Conservation (phyloP, 92 coral and sea anemone species). For the Epizoanthus illoricatus region DNA sequence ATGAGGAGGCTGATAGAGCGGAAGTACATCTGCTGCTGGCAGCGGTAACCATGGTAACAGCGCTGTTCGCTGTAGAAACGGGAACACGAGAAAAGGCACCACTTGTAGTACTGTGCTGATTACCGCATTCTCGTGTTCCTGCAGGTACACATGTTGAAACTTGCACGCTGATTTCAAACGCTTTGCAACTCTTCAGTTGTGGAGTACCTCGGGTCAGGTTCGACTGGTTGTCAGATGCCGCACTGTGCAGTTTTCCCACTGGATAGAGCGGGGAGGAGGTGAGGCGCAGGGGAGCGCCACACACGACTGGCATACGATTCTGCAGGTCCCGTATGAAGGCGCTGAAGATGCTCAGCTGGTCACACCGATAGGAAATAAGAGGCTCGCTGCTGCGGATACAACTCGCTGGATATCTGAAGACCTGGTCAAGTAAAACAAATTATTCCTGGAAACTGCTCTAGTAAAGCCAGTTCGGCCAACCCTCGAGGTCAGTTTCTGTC, state of each 20-base stretch:
- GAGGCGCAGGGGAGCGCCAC: constrained; percentile 74
- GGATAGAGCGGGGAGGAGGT: constrained; percentile 80
- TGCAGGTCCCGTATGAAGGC: constrained; percentile 74
- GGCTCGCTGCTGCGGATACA: constrained; percentile 84
- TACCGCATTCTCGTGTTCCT: background rate
- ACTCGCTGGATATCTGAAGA: constrained; percentile 79
- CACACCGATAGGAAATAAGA: constrained; percentile 77
- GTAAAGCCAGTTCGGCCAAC: too few relatives aligned
- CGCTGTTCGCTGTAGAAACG: background rate
- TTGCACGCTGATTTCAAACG: constrained; percentile 31
- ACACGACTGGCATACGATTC: constrained; percentile 72
- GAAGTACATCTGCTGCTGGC: background rate
- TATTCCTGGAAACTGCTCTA: background rate
- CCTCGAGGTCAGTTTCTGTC: too few relatives aligned
- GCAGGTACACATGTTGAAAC: background rate
- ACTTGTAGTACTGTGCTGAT: background rate
- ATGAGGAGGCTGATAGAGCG: background rate
- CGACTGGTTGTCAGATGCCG: constrained; percentile 56
- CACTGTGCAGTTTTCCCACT: constrained; percentile 62
- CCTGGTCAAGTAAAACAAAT: constrained; percentile 35
- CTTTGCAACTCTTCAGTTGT: constrained; percentile 52
- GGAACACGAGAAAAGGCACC: background rate
- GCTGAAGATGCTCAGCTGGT: constrained; percentile 79
- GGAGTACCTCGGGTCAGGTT: constrained; percentile 68
- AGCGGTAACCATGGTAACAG: too few relatives aligned